Conservation (phyloP, 2,797 vertebrate genomes). For the Valencia hispanica region DNA sequence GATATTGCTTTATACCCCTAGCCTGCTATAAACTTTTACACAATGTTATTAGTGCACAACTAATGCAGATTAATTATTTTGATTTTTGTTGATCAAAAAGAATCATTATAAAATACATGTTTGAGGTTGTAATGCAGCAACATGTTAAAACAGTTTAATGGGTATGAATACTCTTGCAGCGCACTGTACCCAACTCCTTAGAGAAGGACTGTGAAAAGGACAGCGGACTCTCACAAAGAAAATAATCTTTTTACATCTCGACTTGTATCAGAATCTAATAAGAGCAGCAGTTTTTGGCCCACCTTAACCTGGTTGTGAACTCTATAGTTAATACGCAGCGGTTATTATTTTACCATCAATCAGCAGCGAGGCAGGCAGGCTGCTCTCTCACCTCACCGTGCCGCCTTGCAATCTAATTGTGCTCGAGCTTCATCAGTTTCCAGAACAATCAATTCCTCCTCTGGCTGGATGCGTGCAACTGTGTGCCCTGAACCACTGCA, state of each 20-base stretch:
- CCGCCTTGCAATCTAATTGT: constrained; percentile 98
- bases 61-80: not conserved
- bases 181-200: not conserved
- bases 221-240: constrained; percentile 54
- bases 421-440: constrained; percentile 96
- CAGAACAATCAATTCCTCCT: constrained; percentile 91
- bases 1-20: not conserved
- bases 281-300: constrained; percentile 89
- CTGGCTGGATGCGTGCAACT: constrained; percentile 84
- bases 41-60: not conserved
- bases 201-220: constrained; percentile 41
- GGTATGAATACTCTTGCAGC: not conserved
- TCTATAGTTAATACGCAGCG: constrained; percentile 94
- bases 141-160: not conserved
- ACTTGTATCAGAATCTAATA: constrained; percentile 90
- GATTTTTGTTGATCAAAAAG: not conserved
- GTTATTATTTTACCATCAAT: constrained; percentile 99
- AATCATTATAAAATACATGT: no score
- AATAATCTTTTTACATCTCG: constrained; percentile 75
- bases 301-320: constrained; percentile 96
- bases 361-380: constrained; percentile 75
- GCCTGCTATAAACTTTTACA: not conserved
- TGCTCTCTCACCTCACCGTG: constrained; percentile 91
- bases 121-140: not conserved
- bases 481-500: constrained; percentile 83